Evolutionary conservation across 2,113 vertebrate species (phyloP).

Genomic region (Poecilia latipinna): DNA sequence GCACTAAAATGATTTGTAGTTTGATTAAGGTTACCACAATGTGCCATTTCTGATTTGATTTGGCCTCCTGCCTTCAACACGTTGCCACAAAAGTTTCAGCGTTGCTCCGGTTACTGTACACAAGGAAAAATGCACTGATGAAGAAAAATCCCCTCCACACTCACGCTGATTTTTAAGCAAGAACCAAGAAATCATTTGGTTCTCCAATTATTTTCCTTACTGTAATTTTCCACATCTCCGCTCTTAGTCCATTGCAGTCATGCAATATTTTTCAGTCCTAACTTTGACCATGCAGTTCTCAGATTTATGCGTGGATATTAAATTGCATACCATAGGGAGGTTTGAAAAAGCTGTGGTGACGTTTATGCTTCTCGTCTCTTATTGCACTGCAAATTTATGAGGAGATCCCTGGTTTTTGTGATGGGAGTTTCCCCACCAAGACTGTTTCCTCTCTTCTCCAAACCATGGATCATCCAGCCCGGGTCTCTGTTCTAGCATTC

Average conservation of each 20-base stretch:
- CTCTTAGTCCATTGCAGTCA: slow-evolving; percentile 19
- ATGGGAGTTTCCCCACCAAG: slow-evolving; percentile 59
- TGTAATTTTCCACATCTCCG: slow-evolving; percentile 34
- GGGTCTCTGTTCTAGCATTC: slow-evolving; percentile 27
- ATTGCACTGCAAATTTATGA: slow-evolving; percentile 49
- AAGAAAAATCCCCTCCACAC: slow-evolving; percentile 20
- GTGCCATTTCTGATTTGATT: slow-evolving; percentile 69
- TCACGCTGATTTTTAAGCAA: slow-evolving; percentile 13
- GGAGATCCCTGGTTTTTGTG: slow-evolving; percentile 51
- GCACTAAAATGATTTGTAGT: slow-evolving; percentile 69
- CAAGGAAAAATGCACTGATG: slow-evolving; percentile 1
- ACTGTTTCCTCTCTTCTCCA: slow-evolving; percentile 37
- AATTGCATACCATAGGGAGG: slow-evolving; percentile 33
- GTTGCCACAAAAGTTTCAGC: slow-evolving; percentile 48
- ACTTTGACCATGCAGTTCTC: slow-evolving; percentile 28
- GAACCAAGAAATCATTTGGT: slow-evolving; percentile 24
- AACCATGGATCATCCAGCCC: slow-evolving; percentile 48
- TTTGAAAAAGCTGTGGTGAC: slow-evolving; percentile 54
- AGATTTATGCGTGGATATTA: slow-evolving; percentile 58
- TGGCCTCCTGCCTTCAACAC: slow-evolving; percentile 45
- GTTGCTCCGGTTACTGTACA: slow-evolving; percentile 24
- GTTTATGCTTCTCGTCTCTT: slow-evolving; percentile 56
- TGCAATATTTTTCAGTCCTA: slow-evolving; percentile 33
- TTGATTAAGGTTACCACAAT: slow-evolving; percentile 72
- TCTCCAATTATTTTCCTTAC: slow-evolving; percentile 35